Conservation (phyloP, 2,797 vertebrate species). For the Molossus molossus region DNA sequence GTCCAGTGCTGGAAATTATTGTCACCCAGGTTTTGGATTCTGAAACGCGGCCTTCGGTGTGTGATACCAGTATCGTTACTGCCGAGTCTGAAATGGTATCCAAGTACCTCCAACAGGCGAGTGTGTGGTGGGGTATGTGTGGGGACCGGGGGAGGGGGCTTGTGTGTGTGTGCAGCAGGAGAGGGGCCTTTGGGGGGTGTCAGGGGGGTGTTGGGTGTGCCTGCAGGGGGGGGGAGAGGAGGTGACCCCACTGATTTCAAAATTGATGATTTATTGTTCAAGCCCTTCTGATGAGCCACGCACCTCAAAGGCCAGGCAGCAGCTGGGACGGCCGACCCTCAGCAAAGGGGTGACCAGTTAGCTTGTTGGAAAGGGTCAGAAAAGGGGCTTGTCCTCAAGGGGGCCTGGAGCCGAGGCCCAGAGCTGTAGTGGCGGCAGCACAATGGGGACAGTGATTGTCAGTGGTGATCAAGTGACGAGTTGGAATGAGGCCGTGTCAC, state of each 20-base stretch:
- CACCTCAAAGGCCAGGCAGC: too few relatives aligned
- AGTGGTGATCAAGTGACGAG: background rate
- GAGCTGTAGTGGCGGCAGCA: background rate
- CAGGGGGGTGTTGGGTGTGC: background rate
- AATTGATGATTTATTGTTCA: background rate
- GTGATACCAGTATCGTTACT: background rate
- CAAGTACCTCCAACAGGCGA: background rate
- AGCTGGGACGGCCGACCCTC: background rate
- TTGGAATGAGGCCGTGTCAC: background rate
- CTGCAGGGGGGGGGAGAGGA: background rate
- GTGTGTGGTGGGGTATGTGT: background rate
- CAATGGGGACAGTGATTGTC: background rate
- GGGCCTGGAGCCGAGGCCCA: background rate
- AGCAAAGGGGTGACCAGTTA: background rate
- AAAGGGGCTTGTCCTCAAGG: background rate
- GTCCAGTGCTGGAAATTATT: background rate
- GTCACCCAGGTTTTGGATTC: background rate
- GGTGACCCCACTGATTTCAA: background rate
- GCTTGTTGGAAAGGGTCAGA: background rate
- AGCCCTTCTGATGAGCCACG: background rate
- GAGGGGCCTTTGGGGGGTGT: too few relatives aligned
- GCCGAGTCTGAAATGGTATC: background rate
- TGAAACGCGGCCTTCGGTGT: background rate
- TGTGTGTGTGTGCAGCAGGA: background rate
- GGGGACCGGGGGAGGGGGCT: too few relatives aligned